phyloP scores from a whole-genome alignment of 2,797 vertebrate genomes.

The Aeoliscus strigatus region DNA sequence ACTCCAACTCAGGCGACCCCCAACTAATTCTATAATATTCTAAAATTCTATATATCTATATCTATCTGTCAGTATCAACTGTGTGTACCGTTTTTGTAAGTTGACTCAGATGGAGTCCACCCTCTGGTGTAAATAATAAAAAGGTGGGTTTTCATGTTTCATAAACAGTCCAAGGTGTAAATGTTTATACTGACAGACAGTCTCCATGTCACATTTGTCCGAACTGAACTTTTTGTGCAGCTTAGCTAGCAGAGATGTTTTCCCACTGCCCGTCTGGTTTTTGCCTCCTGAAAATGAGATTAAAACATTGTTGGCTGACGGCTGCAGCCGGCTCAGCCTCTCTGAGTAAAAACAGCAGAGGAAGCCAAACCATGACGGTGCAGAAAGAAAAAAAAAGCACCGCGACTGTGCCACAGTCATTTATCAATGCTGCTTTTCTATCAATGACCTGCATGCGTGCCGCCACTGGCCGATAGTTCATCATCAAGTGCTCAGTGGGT shows the following conservation, averaged over 20 bases:
- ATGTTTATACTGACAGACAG: no score
- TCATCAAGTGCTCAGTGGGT: constrained; percentile 21
- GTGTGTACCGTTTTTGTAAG: no score
- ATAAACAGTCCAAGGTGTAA: no score
- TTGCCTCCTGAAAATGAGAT: constrained; percentile 1
- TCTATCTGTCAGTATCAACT: no score
- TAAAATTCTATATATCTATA: no score
- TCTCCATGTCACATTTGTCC: no score
- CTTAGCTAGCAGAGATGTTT: constrained; percentile 25
- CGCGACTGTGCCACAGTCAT: constrained; percentile 4
- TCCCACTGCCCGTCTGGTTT: constrained; percentile 8
- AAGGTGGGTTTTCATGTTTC: no score
- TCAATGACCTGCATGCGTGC: constrained; percentile 12
- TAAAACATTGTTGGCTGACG: constrained; percentile 21
- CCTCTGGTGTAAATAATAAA: no score
- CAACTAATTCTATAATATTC: no score
- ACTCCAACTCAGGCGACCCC: no score
- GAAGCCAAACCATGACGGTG: constrained; percentile 39
- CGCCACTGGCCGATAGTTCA: constrained; percentile 26
- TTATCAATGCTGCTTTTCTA: constrained; percentile 17
- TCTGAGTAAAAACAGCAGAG: constrained; percentile 21
- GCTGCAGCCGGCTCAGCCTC: constrained; percentile 23
- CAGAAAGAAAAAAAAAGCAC: constrained; percentile 33
- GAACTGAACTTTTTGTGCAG: no score
- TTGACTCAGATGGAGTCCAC: no score